Conservation (phyloP, 2,888 invertebrate species). For the Myopa tessellatipennis region DNA sequence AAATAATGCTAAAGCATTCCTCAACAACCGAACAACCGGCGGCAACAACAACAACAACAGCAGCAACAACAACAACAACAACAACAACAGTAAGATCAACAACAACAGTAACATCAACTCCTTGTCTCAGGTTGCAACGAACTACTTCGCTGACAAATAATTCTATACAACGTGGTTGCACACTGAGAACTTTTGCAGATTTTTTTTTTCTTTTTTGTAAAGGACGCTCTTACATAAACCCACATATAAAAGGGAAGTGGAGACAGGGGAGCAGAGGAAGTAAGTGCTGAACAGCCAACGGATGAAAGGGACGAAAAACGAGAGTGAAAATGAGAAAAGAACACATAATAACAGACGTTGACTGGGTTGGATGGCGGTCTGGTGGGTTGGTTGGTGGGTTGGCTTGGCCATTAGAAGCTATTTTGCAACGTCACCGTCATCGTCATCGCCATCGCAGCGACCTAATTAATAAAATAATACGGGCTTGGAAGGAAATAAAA, state of each 20-base stretch:
- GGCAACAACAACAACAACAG: no score
- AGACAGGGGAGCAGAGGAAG: background rate
- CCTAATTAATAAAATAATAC: constrained; percentile 8
- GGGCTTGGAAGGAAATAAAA: background rate
- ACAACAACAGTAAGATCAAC: no score
- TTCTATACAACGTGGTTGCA: background rate
- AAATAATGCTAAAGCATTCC: background rate
- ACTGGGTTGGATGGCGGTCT: constrained; percentile 1
- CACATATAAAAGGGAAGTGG: background rate
- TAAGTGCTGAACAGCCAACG: background rate
- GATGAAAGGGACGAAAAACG: background rate
- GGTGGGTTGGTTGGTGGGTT: background rate
- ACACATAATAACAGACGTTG: background rate
- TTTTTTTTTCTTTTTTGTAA: background rate
- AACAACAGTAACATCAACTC: no score
- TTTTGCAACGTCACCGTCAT: background rate
- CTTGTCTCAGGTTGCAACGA: background rate
- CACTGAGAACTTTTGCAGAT: background rate
- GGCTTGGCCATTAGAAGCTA: background rate
- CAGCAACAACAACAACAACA: no score
- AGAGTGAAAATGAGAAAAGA: background rate
- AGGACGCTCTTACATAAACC: background rate
- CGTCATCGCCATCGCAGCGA: background rate
- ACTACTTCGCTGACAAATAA: constrained; percentile 3
- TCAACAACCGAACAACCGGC: no score